A percentile compares a stretch with the other conserved stretches of the same genome.
phyloP scores from a whole-genome alignment of 1,140 invertebrate genomes.

The Atta colombica region DNA sequence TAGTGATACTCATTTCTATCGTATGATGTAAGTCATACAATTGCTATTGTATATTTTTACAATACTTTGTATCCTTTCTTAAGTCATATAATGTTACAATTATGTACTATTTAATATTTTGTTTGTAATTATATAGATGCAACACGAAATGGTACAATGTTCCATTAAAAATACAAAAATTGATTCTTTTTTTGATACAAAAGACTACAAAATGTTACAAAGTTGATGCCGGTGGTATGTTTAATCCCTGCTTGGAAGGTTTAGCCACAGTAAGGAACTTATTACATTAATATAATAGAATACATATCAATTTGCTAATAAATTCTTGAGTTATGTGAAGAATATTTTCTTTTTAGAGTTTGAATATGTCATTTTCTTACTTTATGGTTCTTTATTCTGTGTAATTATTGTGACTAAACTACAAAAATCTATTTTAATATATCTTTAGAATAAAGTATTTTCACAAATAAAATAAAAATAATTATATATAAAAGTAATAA shows the following conservation, averaged over 20 bases:
- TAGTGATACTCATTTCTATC: neutral
- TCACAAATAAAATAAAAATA: neutral
- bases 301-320: neutral
- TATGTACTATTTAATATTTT: neutral
- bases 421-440: neutral
- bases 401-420: neutral
- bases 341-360: constrained; percentile 8
- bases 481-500: neutral
- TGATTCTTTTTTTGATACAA: constrained; percentile 26
- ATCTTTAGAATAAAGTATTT: neutral
- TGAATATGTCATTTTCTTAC: constrained; percentile 22
- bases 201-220: constrained; percentile 41
- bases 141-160: constrained; percentile 38
- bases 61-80: neutral
- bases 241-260: constrained; percentile 31
- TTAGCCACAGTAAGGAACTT: constrained; percentile 14
- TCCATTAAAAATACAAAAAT: constrained; percentile 31
- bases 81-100: neutral
- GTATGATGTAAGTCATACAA: constrained; percentile 2
- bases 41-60: neutral
- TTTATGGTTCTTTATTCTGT: constrained; percentile 12
- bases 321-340: neutral
- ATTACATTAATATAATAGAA: neutral
- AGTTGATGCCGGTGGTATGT: constrained; percentile 39
- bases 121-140: constrained; percentile 10